A percentile compares a stretch with the other conserved stretches of the same genome.
Evolutionary conservation across 2,888 invertebrate genomes (phyloP).

Genomic region (Acleris holmiana): DNA sequence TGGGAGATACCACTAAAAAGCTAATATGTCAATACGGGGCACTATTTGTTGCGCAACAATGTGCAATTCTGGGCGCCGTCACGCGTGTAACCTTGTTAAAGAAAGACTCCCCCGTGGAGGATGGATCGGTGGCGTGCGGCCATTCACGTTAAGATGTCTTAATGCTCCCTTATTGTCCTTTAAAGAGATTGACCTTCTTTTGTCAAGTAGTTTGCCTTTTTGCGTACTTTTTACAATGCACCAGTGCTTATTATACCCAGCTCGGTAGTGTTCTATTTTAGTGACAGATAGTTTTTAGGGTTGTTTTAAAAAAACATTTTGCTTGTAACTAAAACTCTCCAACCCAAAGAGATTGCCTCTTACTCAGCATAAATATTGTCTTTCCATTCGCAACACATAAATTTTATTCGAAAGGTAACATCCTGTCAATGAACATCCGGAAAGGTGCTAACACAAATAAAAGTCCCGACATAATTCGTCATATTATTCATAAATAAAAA

Average conservation of each 20-base stretch:
- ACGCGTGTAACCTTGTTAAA: conserved; percentile 77
- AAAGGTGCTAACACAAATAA: conserved; percentile 79
- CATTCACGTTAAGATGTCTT: conserved; percentile 42
- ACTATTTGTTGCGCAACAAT: conserved; percentile 73
- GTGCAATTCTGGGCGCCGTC: conserved; percentile 60
- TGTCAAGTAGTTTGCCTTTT: conserved; percentile 4
- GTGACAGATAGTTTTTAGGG: not conserved
- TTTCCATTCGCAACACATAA: conserved; percentile 55
- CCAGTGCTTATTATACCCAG: not conserved
- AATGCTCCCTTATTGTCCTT: conserved; percentile 35
- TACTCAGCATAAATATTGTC: conserved; percentile 49
- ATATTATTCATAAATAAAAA: conserved; percentile 83
- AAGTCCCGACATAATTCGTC: conserved; percentile 78
- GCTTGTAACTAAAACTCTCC: not conserved
- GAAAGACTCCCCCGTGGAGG: conserved; percentile 64
- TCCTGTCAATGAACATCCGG: conserved; percentile 78
- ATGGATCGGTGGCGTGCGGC: conserved; percentile 64
- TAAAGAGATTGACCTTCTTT: conserved; percentile 35
- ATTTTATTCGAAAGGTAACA: conserved; percentile 62
- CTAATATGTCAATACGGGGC: conserved; percentile 72
- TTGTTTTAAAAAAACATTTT: not conserved
- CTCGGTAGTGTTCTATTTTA: not conserved
- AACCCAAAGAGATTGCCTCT: conserved; percentile 18
- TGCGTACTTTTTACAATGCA: not conserved
- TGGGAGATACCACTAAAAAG: conserved; percentile 64